Percentiles rank a stretch among this genome's conserved stretches.
Conservation (phyloP, 2,888 invertebrate genomes). For the Cylloceria caligata region DNA sequence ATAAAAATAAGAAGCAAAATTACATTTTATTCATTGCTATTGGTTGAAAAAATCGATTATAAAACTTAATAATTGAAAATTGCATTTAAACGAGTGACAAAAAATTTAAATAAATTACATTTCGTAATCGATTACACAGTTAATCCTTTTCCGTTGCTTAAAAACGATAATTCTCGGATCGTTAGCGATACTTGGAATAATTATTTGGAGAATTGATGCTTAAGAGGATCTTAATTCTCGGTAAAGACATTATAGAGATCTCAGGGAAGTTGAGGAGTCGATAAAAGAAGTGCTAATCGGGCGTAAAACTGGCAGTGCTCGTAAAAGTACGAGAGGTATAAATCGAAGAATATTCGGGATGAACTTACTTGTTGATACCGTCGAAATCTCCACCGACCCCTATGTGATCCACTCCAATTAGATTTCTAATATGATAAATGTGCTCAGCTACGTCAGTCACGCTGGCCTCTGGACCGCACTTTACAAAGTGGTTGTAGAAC, state of each 20-base stretch:
- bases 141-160: too few species aligned
- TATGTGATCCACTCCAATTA: constrained; percentile 88
- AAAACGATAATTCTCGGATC: too few species aligned
- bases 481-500: constrained; percentile 94
- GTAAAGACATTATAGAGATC: not conserved
- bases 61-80: too few species aligned
- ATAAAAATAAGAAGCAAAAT: not conserved
- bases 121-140: too few species aligned
- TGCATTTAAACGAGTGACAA: too few species aligned
- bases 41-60: too few species aligned
- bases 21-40: not conserved
- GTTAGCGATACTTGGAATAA: too few species aligned
- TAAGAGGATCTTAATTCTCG: not conserved
- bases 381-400: constrained; percentile 89
- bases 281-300: constrained; percentile 7
- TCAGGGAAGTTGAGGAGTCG: not conserved
- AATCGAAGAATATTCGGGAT: not conserved
- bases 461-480: constrained; percentile 92
- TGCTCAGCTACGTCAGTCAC: constrained; percentile 91
- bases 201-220: not conserved
- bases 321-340: not conserved
- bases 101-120: too few species aligned
- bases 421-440: constrained; percentile 87
- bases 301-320: not conserved
- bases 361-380: constrained; percentile 87